phyloP scores from a whole-genome alignment of 2,888 invertebrate species.

The Tortrix viridana region DNA sequence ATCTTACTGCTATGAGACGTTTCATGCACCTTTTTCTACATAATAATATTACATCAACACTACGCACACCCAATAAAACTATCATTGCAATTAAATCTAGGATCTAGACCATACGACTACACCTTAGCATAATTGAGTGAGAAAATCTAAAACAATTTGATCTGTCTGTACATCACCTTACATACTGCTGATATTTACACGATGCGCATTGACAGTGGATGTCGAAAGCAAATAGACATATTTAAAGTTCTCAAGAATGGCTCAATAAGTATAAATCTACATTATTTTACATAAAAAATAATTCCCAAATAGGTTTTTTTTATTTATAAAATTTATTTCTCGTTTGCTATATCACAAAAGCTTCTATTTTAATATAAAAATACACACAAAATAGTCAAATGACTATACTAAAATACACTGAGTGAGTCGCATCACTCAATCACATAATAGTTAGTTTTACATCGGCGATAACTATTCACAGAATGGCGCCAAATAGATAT shows the following conservation, averaged over 20 bases:
- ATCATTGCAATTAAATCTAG: conserved; percentile 34
- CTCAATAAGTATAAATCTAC: conserved; percentile 38
- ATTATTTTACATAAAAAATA: conserved; percentile 38
- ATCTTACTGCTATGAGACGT: conserved; percentile 58
- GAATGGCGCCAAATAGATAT: conserved; percentile 25
- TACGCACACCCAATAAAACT: conserved; percentile 40
- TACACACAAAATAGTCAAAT: conserved; percentile 62
- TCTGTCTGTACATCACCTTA: conserved; percentile 56
- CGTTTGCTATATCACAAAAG: conserved; percentile 73
- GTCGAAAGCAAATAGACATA: conserved; percentile 34
- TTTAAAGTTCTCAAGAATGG: conserved; percentile 40
- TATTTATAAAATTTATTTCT: conserved; percentile 48
- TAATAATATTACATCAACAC: conserved; percentile 33
- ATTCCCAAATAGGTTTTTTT: conserved; percentile 51
- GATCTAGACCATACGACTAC: conserved; percentile 41
- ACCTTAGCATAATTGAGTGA: conserved; percentile 57
- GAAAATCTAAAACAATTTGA: conserved; percentile 48
- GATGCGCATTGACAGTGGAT: conserved; percentile 41
- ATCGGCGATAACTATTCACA: conserved; percentile 15
- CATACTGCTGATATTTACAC: conserved; percentile 56
- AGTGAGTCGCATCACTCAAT: conserved; percentile 31
- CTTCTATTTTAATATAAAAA: conserved; percentile 64
- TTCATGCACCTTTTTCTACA: conserved; percentile 60
- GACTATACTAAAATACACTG: conserved; percentile 52
- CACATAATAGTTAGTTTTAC: conserved; percentile 12